Evolutionary conservation across 1,140 invertebrate species (phyloP).

Genomic region (Chironomus tepperi): DNA sequence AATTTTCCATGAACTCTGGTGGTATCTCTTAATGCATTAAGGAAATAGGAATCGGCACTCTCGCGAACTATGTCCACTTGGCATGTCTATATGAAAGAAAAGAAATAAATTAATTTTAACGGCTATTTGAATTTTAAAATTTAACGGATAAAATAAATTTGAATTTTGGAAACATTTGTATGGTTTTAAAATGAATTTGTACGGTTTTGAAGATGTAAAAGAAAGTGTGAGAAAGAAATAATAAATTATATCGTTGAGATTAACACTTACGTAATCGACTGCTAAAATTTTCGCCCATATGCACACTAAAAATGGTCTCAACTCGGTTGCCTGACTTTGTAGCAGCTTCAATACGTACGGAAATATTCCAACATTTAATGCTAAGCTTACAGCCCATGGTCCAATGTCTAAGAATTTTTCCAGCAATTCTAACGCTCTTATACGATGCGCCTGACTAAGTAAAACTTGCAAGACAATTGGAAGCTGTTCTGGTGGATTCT

Average conservation of each 20-base stretch:
- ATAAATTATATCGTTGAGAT: too few species aligned
- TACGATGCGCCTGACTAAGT: conserved; percentile 91
- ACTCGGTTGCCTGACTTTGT: conserved; percentile 85
- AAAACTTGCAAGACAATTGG: conserved; percentile 97
- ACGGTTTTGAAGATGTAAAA: too few species aligned
- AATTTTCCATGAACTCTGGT: conserved; percentile 57
- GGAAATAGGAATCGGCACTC: conserved; percentile 90
- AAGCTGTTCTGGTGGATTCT: conserved; percentile 86
- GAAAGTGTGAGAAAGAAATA: too few species aligned
- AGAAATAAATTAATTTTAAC: conserved; percentile 26
- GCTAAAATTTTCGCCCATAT: conserved; percentile 99
- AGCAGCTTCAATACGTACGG: conserved; percentile 95
- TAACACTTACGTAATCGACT: conserved; percentile 75
- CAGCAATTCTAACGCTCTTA: conserved; percentile 87
- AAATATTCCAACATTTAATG: conserved; percentile 95
- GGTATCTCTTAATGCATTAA: conserved; percentile 78
- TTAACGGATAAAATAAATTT: background rate
- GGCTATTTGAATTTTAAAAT: background rate
- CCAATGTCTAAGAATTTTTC: conserved; percentile 95
- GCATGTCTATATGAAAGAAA: conserved; percentile 60
- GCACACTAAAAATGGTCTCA: conserved; percentile 88
- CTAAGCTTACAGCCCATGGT: conserved; percentile 93
- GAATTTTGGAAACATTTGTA: too few species aligned
- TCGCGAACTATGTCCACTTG: conserved; percentile 94
- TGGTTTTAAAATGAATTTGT: too few species aligned